Evolutionary conservation across 2,888 invertebrate species (phyloP).

Genomic region (Eupeodes latifasciatus): DNA sequence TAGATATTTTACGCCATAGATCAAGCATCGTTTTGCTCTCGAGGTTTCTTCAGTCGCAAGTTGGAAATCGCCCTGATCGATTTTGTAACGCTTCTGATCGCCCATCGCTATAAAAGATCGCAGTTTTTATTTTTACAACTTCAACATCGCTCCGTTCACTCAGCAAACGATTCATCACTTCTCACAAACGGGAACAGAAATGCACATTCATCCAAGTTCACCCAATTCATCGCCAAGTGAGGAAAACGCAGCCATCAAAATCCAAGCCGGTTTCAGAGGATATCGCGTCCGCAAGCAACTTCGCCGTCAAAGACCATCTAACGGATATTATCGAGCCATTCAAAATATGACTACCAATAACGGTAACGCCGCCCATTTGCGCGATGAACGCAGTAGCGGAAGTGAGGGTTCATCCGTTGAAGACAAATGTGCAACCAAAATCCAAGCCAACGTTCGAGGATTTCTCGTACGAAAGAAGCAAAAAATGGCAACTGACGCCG

Average conservation of each 20-base stretch:
- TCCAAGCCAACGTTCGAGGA: constrained; percentile 83
- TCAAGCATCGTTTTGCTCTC: constrained; percentile 55
- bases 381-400: constrained; percentile 70
- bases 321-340: constrained; percentile 50
- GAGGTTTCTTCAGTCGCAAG: constrained; percentile 54
- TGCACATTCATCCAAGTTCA: constrained; percentile 84
- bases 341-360: constrained; percentile 67
- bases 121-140: neutral
- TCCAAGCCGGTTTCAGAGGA: constrained; percentile 86
- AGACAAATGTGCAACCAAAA: constrained; percentile 83
- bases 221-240: constrained; percentile 82
- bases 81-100: constrained; percentile 7
- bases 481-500: constrained; percentile 83
- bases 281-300: constrained; percentile 85
- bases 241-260: constrained; percentile 85
- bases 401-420: constrained; percentile 78
- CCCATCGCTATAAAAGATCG: constrained; percentile 2
- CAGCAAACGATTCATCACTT: constrained; percentile 30
- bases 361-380: constrained; percentile 58
- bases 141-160: constrained; percentile 63
- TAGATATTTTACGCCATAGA: constrained; percentile 43
- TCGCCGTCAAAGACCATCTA: constrained; percentile 74
- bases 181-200: constrained; percentile 78
- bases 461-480: constrained; percentile 83
- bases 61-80: constrained; percentile 64